Conservation (phyloP, 2,797 vertebrate genomes). For the Rousettus madagascariensis region DNA sequence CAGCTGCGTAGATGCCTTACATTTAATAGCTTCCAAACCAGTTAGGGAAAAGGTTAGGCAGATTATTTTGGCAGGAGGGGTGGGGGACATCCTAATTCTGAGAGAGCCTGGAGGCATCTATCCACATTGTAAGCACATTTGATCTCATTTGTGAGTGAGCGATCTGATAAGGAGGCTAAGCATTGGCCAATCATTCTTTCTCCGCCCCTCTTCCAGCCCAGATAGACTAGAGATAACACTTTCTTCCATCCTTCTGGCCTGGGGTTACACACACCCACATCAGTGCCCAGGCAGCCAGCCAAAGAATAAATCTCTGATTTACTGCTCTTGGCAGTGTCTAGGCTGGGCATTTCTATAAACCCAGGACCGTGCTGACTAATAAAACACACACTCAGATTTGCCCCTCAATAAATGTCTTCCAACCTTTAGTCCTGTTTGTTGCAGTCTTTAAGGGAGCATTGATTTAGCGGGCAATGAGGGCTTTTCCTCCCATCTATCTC, state of each 20-base stretch:
- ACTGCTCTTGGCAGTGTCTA: slow-evolving; percentile 57
- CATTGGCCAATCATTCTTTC: not conserved
- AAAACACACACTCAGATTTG: slow-evolving; percentile 72
- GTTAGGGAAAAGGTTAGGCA: slow-evolving; percentile 56
- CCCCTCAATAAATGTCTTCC: slow-evolving; percentile 76
- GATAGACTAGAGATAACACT: not conserved
- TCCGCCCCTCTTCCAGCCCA: not conserved
- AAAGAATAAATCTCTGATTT: slow-evolving; percentile 68
- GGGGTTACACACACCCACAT: slow-evolving; percentile 31
- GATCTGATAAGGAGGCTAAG: not conserved
- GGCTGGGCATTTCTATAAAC: slow-evolving; percentile 68
- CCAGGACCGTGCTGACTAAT: slow-evolving; percentile 52
- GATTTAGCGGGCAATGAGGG: slow-evolving; percentile 62
- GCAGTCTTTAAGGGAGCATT: slow-evolving; percentile 65
- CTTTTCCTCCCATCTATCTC: slow-evolving; percentile 72
- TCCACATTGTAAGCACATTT: not conserved
- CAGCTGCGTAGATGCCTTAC: slow-evolving; percentile 68
- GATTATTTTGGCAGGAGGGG: slow-evolving; percentile 56
- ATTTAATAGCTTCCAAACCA: slow-evolving; percentile 59
- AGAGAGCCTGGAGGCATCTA: not conserved
- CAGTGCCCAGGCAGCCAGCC: slow-evolving; percentile 41
- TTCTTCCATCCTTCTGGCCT: slow-evolving; percentile 14
- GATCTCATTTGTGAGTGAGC: not conserved
- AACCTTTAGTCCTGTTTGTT: slow-evolving; percentile 57
- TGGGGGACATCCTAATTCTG: not conserved